Conservation (phyloP, 2,797 vertebrate genomes). For the Spizella passerina region DNA sequence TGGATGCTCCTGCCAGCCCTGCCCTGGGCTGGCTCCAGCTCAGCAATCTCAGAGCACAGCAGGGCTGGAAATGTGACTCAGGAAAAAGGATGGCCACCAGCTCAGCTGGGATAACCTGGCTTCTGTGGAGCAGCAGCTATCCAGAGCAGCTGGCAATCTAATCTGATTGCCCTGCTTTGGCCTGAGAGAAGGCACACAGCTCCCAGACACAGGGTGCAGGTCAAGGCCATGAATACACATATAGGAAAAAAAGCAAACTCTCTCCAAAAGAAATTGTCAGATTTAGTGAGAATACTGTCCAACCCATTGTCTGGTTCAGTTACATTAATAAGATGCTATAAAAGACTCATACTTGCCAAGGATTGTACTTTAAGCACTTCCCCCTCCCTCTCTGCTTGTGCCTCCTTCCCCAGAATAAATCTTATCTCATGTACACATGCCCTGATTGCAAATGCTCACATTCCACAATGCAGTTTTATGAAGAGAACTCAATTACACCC, state of each 20-base stretch:
- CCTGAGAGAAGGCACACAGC: neutral
- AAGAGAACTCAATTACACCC: neutral
- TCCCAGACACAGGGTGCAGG: neutral
- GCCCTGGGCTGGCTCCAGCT: slow-evolving; percentile 1
- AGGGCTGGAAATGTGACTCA: neutral
- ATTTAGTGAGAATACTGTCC: neutral
- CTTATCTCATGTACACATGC: accelerated
- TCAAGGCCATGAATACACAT: neutral
- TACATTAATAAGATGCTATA: neutral
- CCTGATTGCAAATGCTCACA: neutral
- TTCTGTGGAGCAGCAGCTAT: neutral
- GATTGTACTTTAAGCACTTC: neutral
- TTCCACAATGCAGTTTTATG: neutral
- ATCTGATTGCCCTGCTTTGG: neutral
- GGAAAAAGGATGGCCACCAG: neutral
- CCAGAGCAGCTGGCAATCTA: neutral
- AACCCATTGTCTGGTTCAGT: neutral
- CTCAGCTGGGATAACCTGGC: neutral
- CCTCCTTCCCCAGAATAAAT: neutral
- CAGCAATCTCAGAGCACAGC: neutral
- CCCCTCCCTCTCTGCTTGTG: neutral
- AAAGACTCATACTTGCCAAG: neutral
- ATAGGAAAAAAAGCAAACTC: neutral
- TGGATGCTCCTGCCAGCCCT: neutral
- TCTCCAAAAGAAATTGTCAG: neutral